Evolutionary conservation across 1,140 invertebrate species (phyloP).

Genomic region (Phenacoccus solenopsis): DNA sequence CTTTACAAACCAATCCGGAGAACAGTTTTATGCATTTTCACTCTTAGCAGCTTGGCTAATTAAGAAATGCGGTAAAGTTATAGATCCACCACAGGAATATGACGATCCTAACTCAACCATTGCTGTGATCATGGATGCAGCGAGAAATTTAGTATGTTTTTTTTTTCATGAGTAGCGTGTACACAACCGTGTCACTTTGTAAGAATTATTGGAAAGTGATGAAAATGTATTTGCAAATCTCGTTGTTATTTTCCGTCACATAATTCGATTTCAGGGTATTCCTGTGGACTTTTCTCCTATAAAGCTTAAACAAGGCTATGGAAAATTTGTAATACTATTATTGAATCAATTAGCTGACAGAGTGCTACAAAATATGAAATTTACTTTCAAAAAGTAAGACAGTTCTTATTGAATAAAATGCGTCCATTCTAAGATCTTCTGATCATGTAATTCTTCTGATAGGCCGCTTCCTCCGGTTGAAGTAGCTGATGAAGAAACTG

Average conservation of each 20-base stretch:
- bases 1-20: constrained; percentile 78
- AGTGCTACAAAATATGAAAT: constrained; percentile 48
- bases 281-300: constrained; percentile 71
- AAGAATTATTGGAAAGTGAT: no score
- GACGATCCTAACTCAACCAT: constrained; percentile 89
- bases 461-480: constrained; percentile 38
- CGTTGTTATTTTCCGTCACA: not conserved
- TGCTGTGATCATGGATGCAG: constrained; percentile 62
- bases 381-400: constrained; percentile 40
- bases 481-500: constrained; percentile 35
- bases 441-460: no score
- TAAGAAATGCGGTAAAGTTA: constrained; percentile 61
- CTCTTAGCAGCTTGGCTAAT: constrained; percentile 85
- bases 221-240: no score
- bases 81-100: constrained; percentile 81
- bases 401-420: not conserved
- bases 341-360: constrained; percentile 67
- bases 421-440: no score
- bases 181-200: not conserved
- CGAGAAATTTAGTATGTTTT: constrained; percentile 50
- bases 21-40: constrained; percentile 91
- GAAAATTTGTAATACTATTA: constrained; percentile 72
- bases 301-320: constrained; percentile 81
- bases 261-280: constrained; percentile 43
- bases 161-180: constrained; percentile 5